phyloP scores from a whole-genome alignment of 2,113 vertebrate species.

The Mustelus asterias region DNA sequence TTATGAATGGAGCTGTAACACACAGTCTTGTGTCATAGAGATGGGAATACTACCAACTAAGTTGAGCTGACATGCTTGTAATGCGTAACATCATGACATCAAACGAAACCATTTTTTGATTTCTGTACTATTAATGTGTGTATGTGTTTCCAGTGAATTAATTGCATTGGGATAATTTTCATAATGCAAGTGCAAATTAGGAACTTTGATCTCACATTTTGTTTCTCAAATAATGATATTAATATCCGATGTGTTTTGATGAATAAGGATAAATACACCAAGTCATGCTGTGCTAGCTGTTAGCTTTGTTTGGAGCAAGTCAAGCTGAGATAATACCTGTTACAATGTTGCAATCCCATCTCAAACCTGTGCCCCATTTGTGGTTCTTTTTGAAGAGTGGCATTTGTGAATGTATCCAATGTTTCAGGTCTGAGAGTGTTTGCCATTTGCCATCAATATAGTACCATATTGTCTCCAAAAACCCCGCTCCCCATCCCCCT shows the following conservation, averaged over 20 bases:
- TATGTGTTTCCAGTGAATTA: not conserved
- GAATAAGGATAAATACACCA: not conserved
- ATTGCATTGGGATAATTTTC: not conserved
- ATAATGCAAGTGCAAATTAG: not conserved
- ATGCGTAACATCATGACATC: too few relatives aligned
- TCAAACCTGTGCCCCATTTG: not conserved
- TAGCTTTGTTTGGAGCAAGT: not conserved
- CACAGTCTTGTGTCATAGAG: not conserved
- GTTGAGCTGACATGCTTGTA: not conserved
- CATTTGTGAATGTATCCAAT: not conserved
- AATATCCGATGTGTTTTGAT: not conserved
- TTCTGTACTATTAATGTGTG: not conserved
- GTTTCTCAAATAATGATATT: not conserved
- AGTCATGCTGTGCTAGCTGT: not conserved
- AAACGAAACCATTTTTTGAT: not conserved
- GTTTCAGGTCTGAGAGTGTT: not conserved
- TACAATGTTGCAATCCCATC: not conserved
- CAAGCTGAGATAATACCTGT: not conserved
- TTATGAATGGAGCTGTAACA: not conserved
- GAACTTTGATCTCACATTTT: not conserved
- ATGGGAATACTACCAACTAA: not conserved
- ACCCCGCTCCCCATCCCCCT: not conserved
- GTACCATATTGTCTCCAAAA: not conserved
- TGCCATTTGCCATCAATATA: not conserved
- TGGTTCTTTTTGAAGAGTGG: not conserved